Percentiles rank a stretch among this genome's conserved stretches.
Evolutionary conservation across 35 echinoderm and acorn worm species (phyloP).

Genomic region (Diadema setosum): DNA sequence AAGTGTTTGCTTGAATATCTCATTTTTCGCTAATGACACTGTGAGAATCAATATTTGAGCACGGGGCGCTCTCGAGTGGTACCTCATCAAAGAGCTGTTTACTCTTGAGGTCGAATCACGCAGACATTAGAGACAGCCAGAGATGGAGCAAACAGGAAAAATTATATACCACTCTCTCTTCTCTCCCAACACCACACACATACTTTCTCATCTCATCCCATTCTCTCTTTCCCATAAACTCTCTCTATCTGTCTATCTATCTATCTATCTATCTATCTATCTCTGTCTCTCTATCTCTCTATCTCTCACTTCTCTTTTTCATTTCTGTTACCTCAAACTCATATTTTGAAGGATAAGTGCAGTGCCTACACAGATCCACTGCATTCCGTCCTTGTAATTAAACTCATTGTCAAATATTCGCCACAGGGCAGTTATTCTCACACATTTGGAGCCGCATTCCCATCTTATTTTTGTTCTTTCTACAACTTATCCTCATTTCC

Average conservation of each 20-base stretch:
- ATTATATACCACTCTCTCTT: neutral
- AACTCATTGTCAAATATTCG: neutral
- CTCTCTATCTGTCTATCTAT: neutral
- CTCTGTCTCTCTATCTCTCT: neutral
- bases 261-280: neutral
- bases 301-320: neutral
- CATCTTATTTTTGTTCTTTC: no score
- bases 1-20: neutral
- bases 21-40: neutral
- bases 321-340: neutral
- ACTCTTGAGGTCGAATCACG: neutral
- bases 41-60: neutral
- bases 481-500: no score
- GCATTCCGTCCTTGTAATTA: neutral
- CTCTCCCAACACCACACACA: neutral
- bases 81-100: neutral
- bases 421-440: neutral
- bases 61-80: neutral
- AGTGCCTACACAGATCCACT: neutral
- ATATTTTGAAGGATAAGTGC: neutral
- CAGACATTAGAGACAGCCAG: neutral
- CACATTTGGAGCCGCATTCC: no score
- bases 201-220: neutral
- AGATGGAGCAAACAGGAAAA: neutral
- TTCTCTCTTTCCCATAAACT: neutral